Evolutionary conservation across 2,797 vertebrate genomes (phyloP), one percentile per base, ranked within the genome.

Genomic region (Pipistrellus pipistrellus): DNA sequence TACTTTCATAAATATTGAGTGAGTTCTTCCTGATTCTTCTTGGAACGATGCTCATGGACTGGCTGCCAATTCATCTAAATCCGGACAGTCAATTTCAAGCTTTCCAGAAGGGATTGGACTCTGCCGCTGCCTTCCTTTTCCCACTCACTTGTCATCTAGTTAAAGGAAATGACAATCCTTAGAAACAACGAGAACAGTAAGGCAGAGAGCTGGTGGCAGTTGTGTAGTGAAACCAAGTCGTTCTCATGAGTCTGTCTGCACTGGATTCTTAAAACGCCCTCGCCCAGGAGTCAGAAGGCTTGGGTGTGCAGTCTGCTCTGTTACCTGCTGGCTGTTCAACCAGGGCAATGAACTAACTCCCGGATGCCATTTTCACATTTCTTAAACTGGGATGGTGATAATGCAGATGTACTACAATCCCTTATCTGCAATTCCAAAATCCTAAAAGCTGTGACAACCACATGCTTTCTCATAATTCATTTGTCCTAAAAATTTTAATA

Each of bases 401-500:
- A 41, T 23, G 5, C 3, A 64, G 20, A 51, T 87, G 27, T 59
- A 13, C 62, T 51, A n/a, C 4, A 35, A 17, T 51, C 68, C 27
- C 21, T 81, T 57, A 51, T 20, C 30, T 69, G 23, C 27, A 78
- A 38, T 94, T 71, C 30, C 14, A 53, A 75, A 62, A 38, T 53
- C 30, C 57, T 88, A 48, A 76, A 81, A 71, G 12, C 38, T 89
- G 41, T 66, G 64, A 86, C 86, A 84, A 72, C 1, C 41, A 76
- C 90, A 71, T 20, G 38, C 8, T 86, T 72, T 84, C 44, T 77
- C 59, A 62, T 72, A 66, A 71, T 21, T 91, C 6, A 8, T 21
- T 85, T 68, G 51, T 73, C 53, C 57, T 92, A 32, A 77, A 76
- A 95, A 69, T 55, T 41, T 73, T 91, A 38, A n/a, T 15, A n/a